A percentile compares a stretch with the other conserved stretches of the same genome.
Conservation (phyloP, 2,797 vertebrate species). For the Gorsachius magnificus region DNA sequence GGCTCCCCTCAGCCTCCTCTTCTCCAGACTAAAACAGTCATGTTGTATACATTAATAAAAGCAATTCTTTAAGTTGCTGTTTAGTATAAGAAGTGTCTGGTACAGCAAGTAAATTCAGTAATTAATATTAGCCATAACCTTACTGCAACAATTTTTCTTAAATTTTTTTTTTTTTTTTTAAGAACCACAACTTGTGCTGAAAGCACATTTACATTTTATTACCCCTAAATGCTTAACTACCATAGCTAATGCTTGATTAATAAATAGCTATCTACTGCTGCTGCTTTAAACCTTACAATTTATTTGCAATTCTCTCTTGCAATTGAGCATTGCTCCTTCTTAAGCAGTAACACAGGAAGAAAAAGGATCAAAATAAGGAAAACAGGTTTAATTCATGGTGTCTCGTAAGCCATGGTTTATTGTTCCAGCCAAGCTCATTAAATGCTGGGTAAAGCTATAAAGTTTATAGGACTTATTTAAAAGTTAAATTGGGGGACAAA, state of each 20-base stretch:
- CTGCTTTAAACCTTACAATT: constrained; percentile 31
- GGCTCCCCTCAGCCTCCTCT: too few relatives aligned
- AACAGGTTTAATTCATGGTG: neutral
- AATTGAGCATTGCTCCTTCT: neutral
- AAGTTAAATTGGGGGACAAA: neutral
- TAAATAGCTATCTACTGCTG: constrained; percentile 19
- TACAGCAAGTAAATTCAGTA: constrained; percentile 74
- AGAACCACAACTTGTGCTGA: constrained; percentile 18
- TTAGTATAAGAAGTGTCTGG: constrained; percentile 78
- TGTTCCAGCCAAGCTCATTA: constrained; percentile 15
- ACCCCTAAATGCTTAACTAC: constrained; percentile 72
- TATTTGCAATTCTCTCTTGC: neutral
- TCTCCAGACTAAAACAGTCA: too few relatives aligned
- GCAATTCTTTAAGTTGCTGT: constrained; percentile 78
- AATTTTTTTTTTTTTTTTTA: constrained; percentile 45
- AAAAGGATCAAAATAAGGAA: constrained; percentile 24
- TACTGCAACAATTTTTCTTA: constrained; percentile 71
- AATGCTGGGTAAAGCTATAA: neutral
- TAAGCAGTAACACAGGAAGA: neutral
- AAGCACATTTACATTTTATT: constrained; percentile 76
- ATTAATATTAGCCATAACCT: constrained; percentile 82
- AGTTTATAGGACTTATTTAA: neutral
- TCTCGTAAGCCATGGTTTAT: neutral
- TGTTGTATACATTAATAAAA: constrained; percentile 18
- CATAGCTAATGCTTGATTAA: constrained; percentile 72